Conservation (phyloP, 2,888 invertebrate species). For the Cephus runcator region DNA sequence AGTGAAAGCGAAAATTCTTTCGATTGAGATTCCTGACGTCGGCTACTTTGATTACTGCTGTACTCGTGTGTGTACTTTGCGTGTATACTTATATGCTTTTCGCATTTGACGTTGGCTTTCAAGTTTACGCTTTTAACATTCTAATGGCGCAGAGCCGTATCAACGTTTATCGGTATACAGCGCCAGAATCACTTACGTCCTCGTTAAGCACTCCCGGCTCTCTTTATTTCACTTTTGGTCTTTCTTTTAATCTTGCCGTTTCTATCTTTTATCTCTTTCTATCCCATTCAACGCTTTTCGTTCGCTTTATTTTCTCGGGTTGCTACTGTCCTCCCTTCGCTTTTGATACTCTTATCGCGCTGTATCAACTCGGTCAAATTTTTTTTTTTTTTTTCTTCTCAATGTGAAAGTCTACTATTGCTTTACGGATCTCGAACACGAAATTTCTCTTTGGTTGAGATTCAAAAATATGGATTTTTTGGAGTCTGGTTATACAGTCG, state of each 20-base stretch:
- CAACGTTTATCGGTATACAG: background rate
- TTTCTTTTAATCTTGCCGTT: conserved; percentile 3
- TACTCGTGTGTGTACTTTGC: too few species aligned
- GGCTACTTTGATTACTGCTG: too few species aligned
- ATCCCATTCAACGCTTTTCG: background rate
- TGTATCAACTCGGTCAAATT: background rate
- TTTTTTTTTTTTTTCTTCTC: conserved; percentile 1
- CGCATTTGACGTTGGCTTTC: background rate
- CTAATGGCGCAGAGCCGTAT: background rate
- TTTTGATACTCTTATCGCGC: too few species aligned
- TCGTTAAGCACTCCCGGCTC: background rate
- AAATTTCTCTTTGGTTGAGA: too few species aligned
- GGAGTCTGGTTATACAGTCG: too few species aligned
- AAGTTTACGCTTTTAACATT: background rate
- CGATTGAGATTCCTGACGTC: too few species aligned
- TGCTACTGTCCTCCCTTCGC: too few species aligned
- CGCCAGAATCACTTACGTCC: background rate
- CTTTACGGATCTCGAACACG: too few species aligned
- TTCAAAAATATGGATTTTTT: too few species aligned
- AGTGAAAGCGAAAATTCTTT: too few species aligned
- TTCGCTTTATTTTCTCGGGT: too few species aligned
- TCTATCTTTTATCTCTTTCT: background rate
- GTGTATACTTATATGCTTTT: too few species aligned
- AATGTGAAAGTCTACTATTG: background rate
- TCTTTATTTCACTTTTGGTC: background rate